A percentile compares a stretch with the other conserved stretches of the same genome.
Evolutionary conservation across 2,888 invertebrate genomes (phyloP).

Genomic region (Drosophila phalerata): DNA sequence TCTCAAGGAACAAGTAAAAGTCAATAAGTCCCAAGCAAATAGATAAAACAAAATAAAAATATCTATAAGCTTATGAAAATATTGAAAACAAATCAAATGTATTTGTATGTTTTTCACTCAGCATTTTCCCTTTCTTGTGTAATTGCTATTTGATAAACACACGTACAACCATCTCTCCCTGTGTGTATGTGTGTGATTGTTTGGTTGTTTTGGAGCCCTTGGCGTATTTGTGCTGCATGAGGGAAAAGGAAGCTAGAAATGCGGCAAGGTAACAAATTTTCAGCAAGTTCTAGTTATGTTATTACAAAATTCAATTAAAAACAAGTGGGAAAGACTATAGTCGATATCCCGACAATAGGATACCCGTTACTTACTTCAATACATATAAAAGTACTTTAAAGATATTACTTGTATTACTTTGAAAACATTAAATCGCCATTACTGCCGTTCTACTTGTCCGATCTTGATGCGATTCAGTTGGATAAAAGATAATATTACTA

Average conservation of each 20-base stretch:
- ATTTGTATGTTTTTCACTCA: constrained; percentile 16
- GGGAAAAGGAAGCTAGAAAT: constrained; percentile 28
- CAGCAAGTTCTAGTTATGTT: constrained; percentile 38
- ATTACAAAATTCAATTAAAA: constrained; percentile 52
- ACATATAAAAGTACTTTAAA: too few species aligned
- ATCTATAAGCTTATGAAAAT: constrained; percentile 20
- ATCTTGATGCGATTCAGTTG: too few species aligned
- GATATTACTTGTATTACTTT: too few species aligned
- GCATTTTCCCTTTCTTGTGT: constrained; percentile 4
- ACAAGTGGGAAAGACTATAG: too few species aligned
- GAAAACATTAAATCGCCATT: too few species aligned
- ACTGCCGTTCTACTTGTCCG: too few species aligned
- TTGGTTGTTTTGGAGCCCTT: constrained; percentile 11
- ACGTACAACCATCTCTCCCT: background rate
- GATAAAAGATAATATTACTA: too few species aligned
- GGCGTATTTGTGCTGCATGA: constrained; percentile 36
- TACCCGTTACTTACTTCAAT: too few species aligned
- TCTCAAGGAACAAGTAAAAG: constrained; percentile 15
- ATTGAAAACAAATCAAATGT: constrained; percentile 13
- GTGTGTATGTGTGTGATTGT: constrained; percentile 3
- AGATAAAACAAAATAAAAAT: constrained; percentile 18
- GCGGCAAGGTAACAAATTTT: constrained; percentile 27
- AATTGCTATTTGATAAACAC: constrained; percentile 53
- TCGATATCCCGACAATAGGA: too few species aligned
- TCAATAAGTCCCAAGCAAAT: constrained; percentile 32